Conservation (phyloP, 1,140 invertebrate species). For the Sycophila sp. region DNA sequence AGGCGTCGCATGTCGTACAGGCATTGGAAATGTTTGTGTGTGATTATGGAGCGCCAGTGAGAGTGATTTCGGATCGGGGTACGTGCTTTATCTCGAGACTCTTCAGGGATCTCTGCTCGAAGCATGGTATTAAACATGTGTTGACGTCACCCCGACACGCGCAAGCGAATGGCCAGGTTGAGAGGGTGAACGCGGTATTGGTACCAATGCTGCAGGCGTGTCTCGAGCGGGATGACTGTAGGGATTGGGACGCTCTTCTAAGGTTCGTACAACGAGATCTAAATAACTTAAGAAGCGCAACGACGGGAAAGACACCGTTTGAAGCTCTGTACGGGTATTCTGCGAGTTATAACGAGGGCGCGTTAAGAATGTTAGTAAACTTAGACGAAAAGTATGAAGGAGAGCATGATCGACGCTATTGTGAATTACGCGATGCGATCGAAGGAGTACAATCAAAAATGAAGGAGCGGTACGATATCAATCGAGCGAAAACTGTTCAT, state of each 20-base stretch:
- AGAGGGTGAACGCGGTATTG: conserved; percentile 18
- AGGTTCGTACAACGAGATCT: conserved; percentile 20
- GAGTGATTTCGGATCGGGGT: conserved; percentile 31
- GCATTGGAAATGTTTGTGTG: not conserved
- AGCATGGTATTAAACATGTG: conserved; percentile 22
- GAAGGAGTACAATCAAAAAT: conserved; percentile 4
- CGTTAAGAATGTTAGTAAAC: not conserved
- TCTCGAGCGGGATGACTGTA: not conserved
- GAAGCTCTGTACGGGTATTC: conserved; percentile 24
- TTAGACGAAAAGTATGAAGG: not conserved
- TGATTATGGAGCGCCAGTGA: conserved; percentile 13
- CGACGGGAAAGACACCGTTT: conserved; percentile 26
- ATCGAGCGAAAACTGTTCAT: conserved; percentile 22
- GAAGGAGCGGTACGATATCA: conserved; percentile 31
- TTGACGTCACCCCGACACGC: conserved; percentile 26
- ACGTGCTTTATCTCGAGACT: conserved; percentile 19
- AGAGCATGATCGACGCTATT: not conserved
- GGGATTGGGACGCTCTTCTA: conserved; percentile 16
- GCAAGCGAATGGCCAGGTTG: conserved; percentile 31
- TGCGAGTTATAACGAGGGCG: conserved; percentile 5
- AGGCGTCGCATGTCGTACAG: not conserved
- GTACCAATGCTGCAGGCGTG: conserved; percentile 13
- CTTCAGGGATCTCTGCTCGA: conserved; percentile 16
- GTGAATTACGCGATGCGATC: conserved; percentile 26
- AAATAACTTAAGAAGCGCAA: conserved; percentile 17